Evolutionary conservation across 2,797 vertebrate species (phyloP), one percentile per base, ranked within the genome.

Genomic region (Scleropages formosus): DNA sequence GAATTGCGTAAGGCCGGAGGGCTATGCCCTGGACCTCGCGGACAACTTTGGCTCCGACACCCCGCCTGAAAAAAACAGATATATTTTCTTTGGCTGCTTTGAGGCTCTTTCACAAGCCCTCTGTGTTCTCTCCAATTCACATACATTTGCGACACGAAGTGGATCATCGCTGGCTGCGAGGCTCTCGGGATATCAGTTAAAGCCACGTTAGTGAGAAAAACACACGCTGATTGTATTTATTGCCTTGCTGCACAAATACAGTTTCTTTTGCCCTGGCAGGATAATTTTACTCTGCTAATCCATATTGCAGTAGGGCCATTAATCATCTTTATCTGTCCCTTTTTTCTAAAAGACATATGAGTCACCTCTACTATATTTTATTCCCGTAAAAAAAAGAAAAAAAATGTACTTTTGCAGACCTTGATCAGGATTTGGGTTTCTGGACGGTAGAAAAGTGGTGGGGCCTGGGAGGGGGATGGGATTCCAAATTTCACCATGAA

Each of bases 331-430:
- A 86, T 82, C 85, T 86, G 85, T 87, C 85, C 84, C 73, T 12
- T 20, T 84, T 83, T 83, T 82, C 66, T 60, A 83, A 85, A 84
- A 89, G 87, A 87, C 86, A 85, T 66, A 9, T 56, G 85, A 86
- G 86, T 89, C 88, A 89, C 84, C 84, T 75, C 84, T 87, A 88
- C 88, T 84, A 80, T 84, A 85, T 85, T 88, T 86, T 85, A 88
- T 85, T 78, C 78, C 16, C 16, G 27, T 27, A 64, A 31, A 26
- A 86, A 82, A 85, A 88, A 80, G n/a, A n/a, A n/a, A n/a, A n/a
- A n/a, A n/a, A n/a, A n/a, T n/a, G n/a, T n/a, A 78, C 75, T 44
- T 69, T 69, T 79, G 44, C 16, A 9, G 62, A 78, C 47, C 78
- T 85, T 82, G 81, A 82, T 84, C 78, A 76, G 83, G 84, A 86